These are phyloP conservation scores for Miichthys miiuy DNA, from an alignment of 2,797 vertebrate genomes.

Conservation along the genomic window DNA sequence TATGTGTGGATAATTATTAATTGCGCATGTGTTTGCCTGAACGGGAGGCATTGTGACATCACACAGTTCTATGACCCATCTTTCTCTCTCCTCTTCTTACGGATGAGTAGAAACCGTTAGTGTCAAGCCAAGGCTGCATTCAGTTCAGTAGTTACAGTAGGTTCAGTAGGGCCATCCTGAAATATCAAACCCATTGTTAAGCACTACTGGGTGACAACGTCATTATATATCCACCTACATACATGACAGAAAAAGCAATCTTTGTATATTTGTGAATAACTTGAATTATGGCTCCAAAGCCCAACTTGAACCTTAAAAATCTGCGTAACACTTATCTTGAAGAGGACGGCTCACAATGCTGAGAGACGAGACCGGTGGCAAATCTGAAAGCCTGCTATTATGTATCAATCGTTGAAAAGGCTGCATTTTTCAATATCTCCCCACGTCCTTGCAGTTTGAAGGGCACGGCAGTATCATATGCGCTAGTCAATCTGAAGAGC, in stretches of 20 bases:
- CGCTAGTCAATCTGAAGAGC: slow-evolving; percentile 33
- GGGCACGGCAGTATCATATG: slow-evolving; percentile 23
- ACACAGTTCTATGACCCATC: too few relatives aligned
- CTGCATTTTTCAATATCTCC: slow-evolving; percentile 47
- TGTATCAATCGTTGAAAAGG: slow-evolving; percentile 43
- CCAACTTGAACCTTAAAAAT: not conserved
- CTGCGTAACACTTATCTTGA: not conserved
- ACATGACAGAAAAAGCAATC: not conserved
- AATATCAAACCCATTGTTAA: slow-evolving; percentile 1
- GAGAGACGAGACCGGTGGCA: not conserved
- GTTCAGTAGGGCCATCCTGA: not conserved
- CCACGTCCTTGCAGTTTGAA: slow-evolving; percentile 59
- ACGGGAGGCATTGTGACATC: too few relatives aligned
- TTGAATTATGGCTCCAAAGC: not conserved
- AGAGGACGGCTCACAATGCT: slow-evolving; percentile 23
- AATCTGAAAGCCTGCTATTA: slow-evolving; percentile 40
- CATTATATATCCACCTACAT: not conserved
- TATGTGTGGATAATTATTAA: too few relatives aligned
- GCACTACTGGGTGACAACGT: not conserved
- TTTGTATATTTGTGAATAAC: slow-evolving; percentile 7
- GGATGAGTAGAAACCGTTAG: too few relatives aligned
- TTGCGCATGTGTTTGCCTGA: too few relatives aligned
- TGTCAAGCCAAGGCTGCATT: too few relatives aligned
- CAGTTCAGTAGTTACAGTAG: too few relatives aligned
- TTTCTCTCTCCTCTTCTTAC: too few relatives aligned